A percentile compares a stretch with the other conserved stretches of the same genome.
phyloP scores from a whole-genome alignment of 1,140 invertebrate species.

The Tenebrio molitor region DNA sequence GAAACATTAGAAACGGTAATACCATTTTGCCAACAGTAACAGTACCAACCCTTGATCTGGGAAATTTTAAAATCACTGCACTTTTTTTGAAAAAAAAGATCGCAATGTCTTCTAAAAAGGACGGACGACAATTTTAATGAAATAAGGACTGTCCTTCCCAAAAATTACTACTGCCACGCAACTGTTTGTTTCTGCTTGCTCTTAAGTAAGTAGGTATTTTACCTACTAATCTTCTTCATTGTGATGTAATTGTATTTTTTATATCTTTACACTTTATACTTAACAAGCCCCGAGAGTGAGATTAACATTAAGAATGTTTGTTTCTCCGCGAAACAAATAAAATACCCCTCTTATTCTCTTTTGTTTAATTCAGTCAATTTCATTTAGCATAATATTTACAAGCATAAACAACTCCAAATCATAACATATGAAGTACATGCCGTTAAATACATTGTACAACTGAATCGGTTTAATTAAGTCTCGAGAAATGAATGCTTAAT shows the following conservation, averaged over 20 bases:
- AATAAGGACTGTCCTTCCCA: no score
- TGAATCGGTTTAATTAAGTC: slow-evolving; percentile 10
- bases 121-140: no score
- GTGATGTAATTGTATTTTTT: slow-evolving; percentile 23
- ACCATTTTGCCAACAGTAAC: no score
- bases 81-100: no score
- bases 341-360: not conserved
- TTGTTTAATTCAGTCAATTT: slow-evolving; percentile 30
- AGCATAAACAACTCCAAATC: slow-evolving; percentile 13
- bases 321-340: not conserved
- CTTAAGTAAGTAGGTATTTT: not conserved
- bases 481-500: not conserved
- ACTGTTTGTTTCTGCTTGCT: slow-evolving; percentile 15
- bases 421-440: slow-evolving; percentile 33
- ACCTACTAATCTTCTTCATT: slow-evolving; percentile 11
- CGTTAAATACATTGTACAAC: slow-evolving; percentile 17
- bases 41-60: no score
- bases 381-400: slow-evolving; percentile 53
- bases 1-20: no score
- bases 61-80: no score
- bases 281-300: slow-evolving; percentile 1
- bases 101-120: no score
- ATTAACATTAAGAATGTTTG: not conserved
- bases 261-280: slow-evolving; percentile 11
- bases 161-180: slow-evolving; percentile 10